These are phyloP conservation scores for Tetragnatha versicolor DNA, from an alignment of 1,140 invertebrate species.

Conservation along the genomic window DNA sequence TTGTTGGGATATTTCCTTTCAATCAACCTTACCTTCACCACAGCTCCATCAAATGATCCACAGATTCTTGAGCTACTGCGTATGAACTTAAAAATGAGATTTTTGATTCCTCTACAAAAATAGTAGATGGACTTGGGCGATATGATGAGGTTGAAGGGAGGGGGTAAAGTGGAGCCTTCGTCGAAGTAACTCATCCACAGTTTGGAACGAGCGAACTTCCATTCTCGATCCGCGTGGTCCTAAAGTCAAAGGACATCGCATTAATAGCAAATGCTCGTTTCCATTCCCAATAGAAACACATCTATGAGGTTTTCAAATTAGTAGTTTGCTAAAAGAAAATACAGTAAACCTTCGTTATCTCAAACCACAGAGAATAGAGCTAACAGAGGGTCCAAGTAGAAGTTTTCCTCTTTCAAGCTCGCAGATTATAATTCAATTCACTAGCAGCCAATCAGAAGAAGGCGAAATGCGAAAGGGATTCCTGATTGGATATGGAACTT, in stretches of 20 bases:
- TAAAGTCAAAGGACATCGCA: constrained; percentile 58
- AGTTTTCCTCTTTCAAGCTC: no score
- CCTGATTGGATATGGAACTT: no score
- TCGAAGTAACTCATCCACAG: constrained; percentile 72
- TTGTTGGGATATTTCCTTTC: no score
- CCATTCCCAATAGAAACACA: no score
- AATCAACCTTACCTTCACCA: constrained; percentile 46
- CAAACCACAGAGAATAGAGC: no score
- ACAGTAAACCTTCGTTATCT: no score
- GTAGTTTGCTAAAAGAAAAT: no score
- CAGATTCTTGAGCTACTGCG: constrained; percentile 7
- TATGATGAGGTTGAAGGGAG: constrained; percentile 70
- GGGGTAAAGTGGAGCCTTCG: constrained; percentile 68
- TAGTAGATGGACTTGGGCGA: constrained; percentile 69
- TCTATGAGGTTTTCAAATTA: no score
- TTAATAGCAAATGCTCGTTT: no score
- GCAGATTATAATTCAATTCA: no score
- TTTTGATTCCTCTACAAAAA: constrained; percentile 60
- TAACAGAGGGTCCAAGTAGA: background rate
- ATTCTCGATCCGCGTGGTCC: constrained; percentile 71
- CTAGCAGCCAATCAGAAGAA: no score
- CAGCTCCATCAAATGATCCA: constrained; percentile 17
- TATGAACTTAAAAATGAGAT: constrained; percentile 57
- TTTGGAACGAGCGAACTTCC: constrained; percentile 71
- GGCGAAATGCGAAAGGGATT: no score